Conservation (phyloP, 2,113 vertebrate genomes). For the Scomber colias region DNA sequence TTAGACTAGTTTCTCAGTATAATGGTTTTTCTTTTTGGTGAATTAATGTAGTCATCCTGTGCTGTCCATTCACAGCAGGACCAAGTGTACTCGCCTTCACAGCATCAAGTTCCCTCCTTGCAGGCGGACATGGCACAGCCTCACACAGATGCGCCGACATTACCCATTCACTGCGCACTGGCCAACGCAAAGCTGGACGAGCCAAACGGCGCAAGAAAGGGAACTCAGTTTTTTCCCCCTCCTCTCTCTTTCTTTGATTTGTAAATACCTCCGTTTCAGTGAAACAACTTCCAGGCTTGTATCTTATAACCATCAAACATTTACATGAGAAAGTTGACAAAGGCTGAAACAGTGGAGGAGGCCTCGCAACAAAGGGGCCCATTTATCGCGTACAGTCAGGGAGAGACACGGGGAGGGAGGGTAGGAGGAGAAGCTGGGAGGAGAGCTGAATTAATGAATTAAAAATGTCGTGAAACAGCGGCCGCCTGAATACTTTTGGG, state of each 20-base stretch:
- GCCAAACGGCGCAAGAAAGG: slow-evolving; percentile 55
- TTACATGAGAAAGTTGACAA: slow-evolving; percentile 84
- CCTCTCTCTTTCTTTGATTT: slow-evolving; percentile 52
- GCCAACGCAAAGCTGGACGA: slow-evolving; percentile 50
- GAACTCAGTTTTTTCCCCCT: slow-evolving; percentile 4
- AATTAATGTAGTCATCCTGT: slow-evolving; percentile 23
- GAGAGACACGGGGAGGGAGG: slow-evolving; percentile 63
- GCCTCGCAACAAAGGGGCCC: slow-evolving; percentile 81
- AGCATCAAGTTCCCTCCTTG: slow-evolving; percentile 14
- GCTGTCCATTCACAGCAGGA: slow-evolving; percentile 54
- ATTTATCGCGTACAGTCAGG: slow-evolving; percentile 78
- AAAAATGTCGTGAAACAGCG: slow-evolving; percentile 78
- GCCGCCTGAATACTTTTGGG: slow-evolving; percentile 68
- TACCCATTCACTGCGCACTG: slow-evolving; percentile 57
- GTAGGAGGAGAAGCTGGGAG: slow-evolving; percentile 77
- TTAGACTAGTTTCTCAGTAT: not conserved
- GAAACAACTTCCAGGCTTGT: slow-evolving; percentile 73
- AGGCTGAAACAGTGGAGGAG: slow-evolving; percentile 81
- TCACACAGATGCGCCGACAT: slow-evolving; percentile 70
- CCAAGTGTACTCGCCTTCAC: slow-evolving; percentile 43
- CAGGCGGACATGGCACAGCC: slow-evolving; percentile 72
- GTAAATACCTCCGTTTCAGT: slow-evolving; percentile 63
- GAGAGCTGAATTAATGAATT: slow-evolving; percentile 85
- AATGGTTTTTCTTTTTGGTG: slow-evolving; percentile 6
- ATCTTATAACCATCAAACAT: slow-evolving; percentile 75